Percentiles rank a stretch among this genome's conserved stretches.
These are phyloP conservation scores for Spodoptera litura DNA, from an alignment of 1,140 invertebrate species.

Conservation along the genomic window DNA sequence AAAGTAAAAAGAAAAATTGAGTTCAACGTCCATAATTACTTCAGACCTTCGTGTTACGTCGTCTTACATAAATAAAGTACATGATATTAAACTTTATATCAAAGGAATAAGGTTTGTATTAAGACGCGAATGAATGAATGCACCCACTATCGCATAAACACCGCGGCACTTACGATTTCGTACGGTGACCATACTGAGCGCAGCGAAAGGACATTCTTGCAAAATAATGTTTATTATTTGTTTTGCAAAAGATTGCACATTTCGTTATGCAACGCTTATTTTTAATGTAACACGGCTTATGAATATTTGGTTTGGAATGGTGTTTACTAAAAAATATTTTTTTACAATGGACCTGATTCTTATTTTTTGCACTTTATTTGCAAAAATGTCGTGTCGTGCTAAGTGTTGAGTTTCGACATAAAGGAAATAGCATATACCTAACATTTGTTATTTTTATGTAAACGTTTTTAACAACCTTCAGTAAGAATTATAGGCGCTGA, in stretches of 20 bases:
- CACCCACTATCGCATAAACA: not conserved
- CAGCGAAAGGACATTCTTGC: slow-evolving; percentile 45
- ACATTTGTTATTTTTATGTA: too few species aligned
- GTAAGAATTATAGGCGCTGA: too few species aligned
- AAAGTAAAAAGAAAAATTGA: slow-evolving; percentile 18
- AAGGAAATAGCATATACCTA: too few species aligned
- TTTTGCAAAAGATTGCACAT: slow-evolving; percentile 4
- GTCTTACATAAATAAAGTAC: not conserved
- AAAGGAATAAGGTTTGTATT: slow-evolving; percentile 9
- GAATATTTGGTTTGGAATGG: not conserved
- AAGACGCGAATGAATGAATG: not conserved
- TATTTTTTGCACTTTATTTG: not conserved
- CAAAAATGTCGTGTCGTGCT: not conserved
- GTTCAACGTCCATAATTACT: slow-evolving; percentile 40
- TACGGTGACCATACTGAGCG: slow-evolving; percentile 53
- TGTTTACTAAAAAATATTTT: not conserved
- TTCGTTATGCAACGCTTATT: not conserved
- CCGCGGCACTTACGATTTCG: slow-evolving; percentile 43
- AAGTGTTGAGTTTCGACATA: too few species aligned
- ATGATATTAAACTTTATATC: not conserved
- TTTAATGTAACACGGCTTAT: slow-evolving; percentile 4
- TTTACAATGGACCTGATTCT: not conserved
- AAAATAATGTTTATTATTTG: slow-evolving; percentile 35
- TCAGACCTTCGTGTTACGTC: slow-evolving; percentile 42
- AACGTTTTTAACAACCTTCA: too few species aligned